Conservation (phyloP, 1,140 invertebrate species). For the Drosophila saltans region DNA sequence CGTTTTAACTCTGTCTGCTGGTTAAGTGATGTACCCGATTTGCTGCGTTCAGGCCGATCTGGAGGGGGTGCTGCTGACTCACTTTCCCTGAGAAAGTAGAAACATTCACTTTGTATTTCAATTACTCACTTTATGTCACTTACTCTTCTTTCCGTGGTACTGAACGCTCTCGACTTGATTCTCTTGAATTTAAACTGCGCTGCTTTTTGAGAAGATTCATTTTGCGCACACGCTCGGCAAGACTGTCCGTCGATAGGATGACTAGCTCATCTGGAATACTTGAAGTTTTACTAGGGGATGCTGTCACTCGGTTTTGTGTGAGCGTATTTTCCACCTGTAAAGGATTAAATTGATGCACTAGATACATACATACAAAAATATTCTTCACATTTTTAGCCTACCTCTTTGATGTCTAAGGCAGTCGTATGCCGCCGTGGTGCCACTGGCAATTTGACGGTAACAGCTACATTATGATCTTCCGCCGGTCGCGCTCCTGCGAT, state of each 20-base stretch:
- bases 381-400: constrained; percentile 7
- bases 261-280: constrained; percentile 83
- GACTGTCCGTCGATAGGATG: constrained; percentile 85
- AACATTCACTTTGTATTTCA: background rate
- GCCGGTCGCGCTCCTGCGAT: constrained; percentile 26
- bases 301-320: constrained; percentile 83
- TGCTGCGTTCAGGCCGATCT: constrained; percentile 77
- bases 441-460: constrained; percentile 87
- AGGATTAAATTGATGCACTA: background rate
- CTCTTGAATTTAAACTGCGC: constrained; percentile 84
- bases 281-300: constrained; percentile 78
- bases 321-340: constrained; percentile 68
- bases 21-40: constrained; percentile 58
- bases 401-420: constrained; percentile 85
- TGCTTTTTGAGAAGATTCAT: constrained; percentile 86
- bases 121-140: constrained; percentile 5
- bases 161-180: constrained; percentile 84
- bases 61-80: constrained; percentile 57
- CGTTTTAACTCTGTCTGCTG: constrained; percentile 58
- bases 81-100: constrained; percentile 41
- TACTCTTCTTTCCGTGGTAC: constrained; percentile 69
- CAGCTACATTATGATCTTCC: constrained; percentile 83
- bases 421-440: constrained; percentile 85
- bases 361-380: no score
- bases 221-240: constrained; percentile 86